Conservation (phyloP, 2,113 vertebrate genomes). For the Plectropomus leopardus region DNA sequence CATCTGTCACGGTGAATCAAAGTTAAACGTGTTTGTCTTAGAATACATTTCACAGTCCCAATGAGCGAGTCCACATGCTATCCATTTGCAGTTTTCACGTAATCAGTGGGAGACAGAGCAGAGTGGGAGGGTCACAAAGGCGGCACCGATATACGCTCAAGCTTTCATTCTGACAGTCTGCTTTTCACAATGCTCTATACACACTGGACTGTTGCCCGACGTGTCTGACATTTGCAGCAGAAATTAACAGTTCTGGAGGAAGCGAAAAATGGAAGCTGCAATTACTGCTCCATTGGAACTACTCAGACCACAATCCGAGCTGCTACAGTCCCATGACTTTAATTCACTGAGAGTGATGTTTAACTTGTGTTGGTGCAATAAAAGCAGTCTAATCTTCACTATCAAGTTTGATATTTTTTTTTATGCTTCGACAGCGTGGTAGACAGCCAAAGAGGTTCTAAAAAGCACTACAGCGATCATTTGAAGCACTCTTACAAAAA, state of each 20-base stretch:
- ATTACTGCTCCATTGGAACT: constrained; percentile 38
- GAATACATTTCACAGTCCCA: not conserved
- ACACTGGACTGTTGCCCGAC: constrained; percentile 6
- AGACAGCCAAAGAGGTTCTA: constrained; percentile 20
- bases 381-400: constrained; percentile 27
- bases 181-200: constrained; percentile 13
- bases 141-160: not conserved
- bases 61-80: not conserved
- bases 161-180: constrained; percentile 30
- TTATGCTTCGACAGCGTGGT: not conserved
- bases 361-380: constrained; percentile 58
- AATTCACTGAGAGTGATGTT: constrained; percentile 52
- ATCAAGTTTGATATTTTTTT: constrained; percentile 26
- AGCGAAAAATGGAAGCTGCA: constrained; percentile 58
- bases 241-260: constrained; percentile 44
- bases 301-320: constrained; percentile 39
- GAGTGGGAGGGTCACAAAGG: constrained; percentile 2
- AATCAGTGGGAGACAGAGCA: constrained; percentile 8
- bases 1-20: constrained; percentile 20
- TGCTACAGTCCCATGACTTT: constrained; percentile 48
- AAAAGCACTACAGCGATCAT: constrained; percentile 27
- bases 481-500: constrained; percentile 23
- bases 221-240: constrained; percentile 39
- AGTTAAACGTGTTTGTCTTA: not conserved
- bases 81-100: constrained; percentile 16